phyloP scores from a whole-genome alignment of 2,888 invertebrate genomes.

The Holacanthella duospinosa region DNA sequence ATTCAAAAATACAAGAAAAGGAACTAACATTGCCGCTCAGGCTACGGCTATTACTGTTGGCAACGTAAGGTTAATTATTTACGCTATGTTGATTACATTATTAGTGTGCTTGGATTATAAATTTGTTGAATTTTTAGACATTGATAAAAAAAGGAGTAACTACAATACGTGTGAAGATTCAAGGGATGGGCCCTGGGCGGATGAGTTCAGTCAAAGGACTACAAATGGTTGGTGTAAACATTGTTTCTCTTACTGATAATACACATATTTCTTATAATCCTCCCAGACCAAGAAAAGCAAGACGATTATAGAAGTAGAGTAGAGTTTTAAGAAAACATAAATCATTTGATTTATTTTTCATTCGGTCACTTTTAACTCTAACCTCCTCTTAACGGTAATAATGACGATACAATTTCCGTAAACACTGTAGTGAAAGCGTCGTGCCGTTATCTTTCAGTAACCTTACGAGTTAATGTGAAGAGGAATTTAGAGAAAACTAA shows the following conservation, averaged over 20 bases:
- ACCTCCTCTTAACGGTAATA: too few relatives aligned
- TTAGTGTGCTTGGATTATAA: background rate
- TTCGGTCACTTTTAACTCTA: background rate
- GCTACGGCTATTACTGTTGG: slow-evolving; percentile 76
- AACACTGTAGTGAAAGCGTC: too few relatives aligned
- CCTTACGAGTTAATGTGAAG: too few relatives aligned
- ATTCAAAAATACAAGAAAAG: slow-evolving; percentile 88
- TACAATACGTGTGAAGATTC: slow-evolving; percentile 63
- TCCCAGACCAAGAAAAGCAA: slow-evolving; percentile 70
- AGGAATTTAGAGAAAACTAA: too few relatives aligned
- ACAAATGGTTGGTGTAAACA: slow-evolving; percentile 78
- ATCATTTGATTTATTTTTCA: background rate
- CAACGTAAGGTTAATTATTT: slow-evolving; percentile 48
- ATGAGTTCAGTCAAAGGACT: slow-evolving; percentile 89
- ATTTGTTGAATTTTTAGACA: slow-evolving; percentile 49
- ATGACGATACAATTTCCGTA: too few relatives aligned
- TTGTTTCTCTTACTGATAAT: slow-evolving; percentile 84
- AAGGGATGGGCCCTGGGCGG: slow-evolving; percentile 80
- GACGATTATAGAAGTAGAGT: slow-evolving; percentile 56
- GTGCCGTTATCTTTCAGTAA: too few relatives aligned
- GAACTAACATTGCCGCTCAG: slow-evolving; percentile 93
- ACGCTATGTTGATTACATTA: background rate
- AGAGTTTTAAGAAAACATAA: background rate
- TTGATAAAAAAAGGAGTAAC: slow-evolving; percentile 60
- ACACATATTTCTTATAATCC: slow-evolving; percentile 76